Evolutionary conservation across 2,797 vertebrate species (phyloP).

Genomic region (Lacerta agilis): DNA sequence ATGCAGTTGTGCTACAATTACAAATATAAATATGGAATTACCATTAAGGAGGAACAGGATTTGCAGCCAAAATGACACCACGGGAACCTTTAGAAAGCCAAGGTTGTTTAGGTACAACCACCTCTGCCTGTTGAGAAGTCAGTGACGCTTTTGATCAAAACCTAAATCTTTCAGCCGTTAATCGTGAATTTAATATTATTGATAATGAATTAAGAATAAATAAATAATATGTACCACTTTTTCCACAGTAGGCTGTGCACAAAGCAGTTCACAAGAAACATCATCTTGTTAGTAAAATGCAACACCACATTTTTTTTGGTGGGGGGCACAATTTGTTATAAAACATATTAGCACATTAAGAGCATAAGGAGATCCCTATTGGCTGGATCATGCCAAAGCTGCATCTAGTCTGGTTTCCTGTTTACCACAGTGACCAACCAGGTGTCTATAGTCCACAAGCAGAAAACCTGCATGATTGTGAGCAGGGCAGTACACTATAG

Average conservation of each 20-base stretch:
- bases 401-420: neutral
- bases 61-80: neutral
- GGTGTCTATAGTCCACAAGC: neutral
- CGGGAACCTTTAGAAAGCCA: constrained; percentile 18
- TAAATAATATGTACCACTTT: no score
- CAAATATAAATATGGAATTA: neutral
- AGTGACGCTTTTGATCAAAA: neutral
- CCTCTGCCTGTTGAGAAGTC: neutral
- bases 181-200: neutral
- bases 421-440: neutral
- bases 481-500: neutral
- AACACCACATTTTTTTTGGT: no score
- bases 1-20: neutral
- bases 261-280: no score
- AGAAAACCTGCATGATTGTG: neutral
- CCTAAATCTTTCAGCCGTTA: neutral
- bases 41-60: constrained; percentile 15
- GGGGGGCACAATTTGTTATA: no score
- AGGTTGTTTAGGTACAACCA: neutral
- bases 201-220: no score
- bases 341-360: no score
- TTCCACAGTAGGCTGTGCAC: no score
- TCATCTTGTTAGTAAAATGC: no score
- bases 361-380: neutral
- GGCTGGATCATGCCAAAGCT: neutral